phyloP scores from a whole-genome alignment of 2,797 vertebrate species.

The Crocodylus rhombifer region DNA sequence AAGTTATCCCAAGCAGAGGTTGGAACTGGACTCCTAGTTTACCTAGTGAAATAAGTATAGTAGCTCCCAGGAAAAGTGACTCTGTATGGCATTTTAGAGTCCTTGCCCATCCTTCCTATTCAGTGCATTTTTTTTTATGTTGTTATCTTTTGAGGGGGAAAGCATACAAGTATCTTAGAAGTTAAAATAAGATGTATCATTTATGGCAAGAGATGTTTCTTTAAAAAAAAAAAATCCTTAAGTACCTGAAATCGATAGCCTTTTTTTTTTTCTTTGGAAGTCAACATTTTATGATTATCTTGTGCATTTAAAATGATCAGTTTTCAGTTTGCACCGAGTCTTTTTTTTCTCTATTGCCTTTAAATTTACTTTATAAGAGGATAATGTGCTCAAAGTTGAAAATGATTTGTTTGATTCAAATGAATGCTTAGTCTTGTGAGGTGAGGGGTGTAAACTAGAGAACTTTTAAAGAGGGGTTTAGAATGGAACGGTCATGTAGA shows the following conservation, averaged over 20 bases:
- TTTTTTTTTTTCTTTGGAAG: not conserved
- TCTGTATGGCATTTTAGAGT: not conserved
- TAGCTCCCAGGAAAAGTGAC: not conserved
- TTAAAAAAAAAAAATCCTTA: not conserved
- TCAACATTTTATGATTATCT: not conserved
- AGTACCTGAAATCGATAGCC: not conserved
- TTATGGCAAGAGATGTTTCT: too few relatives aligned
- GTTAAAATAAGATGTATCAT: not conserved
- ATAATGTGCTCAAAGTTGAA: not conserved
- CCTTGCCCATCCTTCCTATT: not conserved
- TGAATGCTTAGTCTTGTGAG: not conserved
- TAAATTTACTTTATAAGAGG: not conserved
- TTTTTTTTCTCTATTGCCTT: not conserved
- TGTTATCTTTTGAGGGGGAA: slow-evolving; percentile 25
- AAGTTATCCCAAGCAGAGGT: not conserved
- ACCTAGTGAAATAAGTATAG: not conserved
- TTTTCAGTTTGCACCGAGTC: not conserved
- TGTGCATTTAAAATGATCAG: not conserved
- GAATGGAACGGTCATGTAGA: not conserved
- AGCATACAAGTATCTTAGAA: not conserved
- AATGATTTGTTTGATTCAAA: not conserved
- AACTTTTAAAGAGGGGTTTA: not conserved
- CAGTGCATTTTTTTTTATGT: slow-evolving; percentile 21
- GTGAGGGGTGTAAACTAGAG: not conserved
- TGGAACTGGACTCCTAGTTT: not conserved